phyloP scores from a whole-genome alignment of 92 coral and sea anemone genomes.

The Heteractis magnifica region DNA sequence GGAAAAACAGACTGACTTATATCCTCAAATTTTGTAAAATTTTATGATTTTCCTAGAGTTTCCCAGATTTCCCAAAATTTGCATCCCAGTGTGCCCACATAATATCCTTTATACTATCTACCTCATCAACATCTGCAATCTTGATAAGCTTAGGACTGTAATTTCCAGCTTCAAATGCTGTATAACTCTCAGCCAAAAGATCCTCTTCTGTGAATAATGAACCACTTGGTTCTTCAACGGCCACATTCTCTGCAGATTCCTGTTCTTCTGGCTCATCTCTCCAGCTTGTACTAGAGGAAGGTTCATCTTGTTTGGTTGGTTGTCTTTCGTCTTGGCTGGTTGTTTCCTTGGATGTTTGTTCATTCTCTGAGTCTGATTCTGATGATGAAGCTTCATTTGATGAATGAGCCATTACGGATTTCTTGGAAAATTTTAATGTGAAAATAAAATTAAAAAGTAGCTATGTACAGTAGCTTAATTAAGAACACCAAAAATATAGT shows the following conservation, averaged over 20 bases:
- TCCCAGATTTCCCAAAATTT: neutral
- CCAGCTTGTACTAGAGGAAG: constrained; percentile 25
- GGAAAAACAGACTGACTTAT: too few relatives aligned
- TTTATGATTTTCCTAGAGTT: neutral
- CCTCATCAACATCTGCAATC: constrained; percentile 86
- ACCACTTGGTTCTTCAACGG: constrained; percentile 15
- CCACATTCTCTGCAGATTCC: constrained; percentile 30
- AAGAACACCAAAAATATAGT: too few relatives aligned
- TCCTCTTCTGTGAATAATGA: constrained; percentile 88
- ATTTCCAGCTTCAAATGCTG: constrained; percentile 85
- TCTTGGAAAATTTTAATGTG: constrained; percentile 14
- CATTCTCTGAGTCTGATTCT: constrained; percentile 60
- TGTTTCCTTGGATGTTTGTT: constrained; percentile 27
- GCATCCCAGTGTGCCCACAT: neutral
- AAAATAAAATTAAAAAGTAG: neutral
- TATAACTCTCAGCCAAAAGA: constrained; percentile 82
- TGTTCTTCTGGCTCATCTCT: constrained; percentile 51
- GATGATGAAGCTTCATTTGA: constrained; percentile 64
- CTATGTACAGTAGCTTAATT: too few relatives aligned
- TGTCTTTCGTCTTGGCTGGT: constrained; percentile 18
- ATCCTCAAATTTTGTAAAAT: too few relatives aligned
- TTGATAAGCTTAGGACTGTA: constrained; percentile 90
- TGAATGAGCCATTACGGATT: constrained; percentile 49
- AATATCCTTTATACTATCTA: neutral
- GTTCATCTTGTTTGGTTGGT: constrained; percentile 28